Evolutionary conservation across 2,113 vertebrate species (phyloP), one percentile per base, ranked within the genome.

Genomic region (Quiscalus mexicanus): DNA sequence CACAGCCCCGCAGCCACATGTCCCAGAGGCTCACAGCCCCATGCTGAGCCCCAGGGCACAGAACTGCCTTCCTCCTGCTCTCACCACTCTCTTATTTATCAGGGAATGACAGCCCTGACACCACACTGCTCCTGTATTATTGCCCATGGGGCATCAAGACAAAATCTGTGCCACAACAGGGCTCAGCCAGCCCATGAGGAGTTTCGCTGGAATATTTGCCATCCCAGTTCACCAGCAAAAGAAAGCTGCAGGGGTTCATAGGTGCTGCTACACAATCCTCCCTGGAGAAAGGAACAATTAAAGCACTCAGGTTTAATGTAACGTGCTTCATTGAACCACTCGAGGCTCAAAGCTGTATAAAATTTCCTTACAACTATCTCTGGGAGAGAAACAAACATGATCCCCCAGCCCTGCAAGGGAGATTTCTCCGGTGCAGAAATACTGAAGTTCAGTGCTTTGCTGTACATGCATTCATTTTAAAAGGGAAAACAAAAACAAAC

Each of bases 41-140:
- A 7, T 0, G 0, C 14, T 6, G 50, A 74, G 15, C n/a, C 71
- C 65, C 62, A 16, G 1, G 2, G n/a, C 59, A 45, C 49, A 39
- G 35, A 41, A 4, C 5, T 1, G 11, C 64, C 59, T 50, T 35
- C 16, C 50, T 65, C 13, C 0, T 31, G 2, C n/a, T 49, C 62
- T 49, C 47, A 3, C 22, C 58, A 15, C 14, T 35, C 79, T 56
- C 8, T 12, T 59, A 52, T 68, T 53, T 30, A 59, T 15, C 41
- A 25, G 63, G 24, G 45, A 25, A 10, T 15, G 52, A 59, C 76
- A 80, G 25, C 39, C 91, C 81, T 41, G 68, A 73, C 63, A 76
- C 19, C 63, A 80, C 68, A 6, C 15, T 5, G 10, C 68, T 42
- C 73, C 39, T 35, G 9, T 9, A 2, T 24, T 17, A 31, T 0